Percentiles rank a stretch among this genome's conserved stretches.
These are phyloP conservation scores for Amiota mariae DNA, from an alignment of 2,888 invertebrate species.

Conservation along the genomic window DNA sequence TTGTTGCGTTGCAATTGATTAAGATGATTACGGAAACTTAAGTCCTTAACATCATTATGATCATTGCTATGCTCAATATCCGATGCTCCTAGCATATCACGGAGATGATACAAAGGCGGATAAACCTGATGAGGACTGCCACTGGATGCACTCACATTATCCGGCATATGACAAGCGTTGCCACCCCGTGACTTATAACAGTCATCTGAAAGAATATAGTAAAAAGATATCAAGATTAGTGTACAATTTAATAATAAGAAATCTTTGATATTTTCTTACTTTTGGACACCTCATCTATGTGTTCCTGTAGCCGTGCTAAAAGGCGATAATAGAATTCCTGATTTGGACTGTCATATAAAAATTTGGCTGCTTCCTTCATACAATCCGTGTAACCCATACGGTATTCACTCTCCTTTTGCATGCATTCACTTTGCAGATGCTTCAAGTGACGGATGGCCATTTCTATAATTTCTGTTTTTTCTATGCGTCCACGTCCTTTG, in stretches of 20 bases:
- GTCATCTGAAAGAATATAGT: slow-evolving; percentile 58
- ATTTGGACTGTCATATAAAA: slow-evolving; percentile 88
- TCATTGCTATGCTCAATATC: slow-evolving; percentile 73
- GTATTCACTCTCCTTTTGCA: slow-evolving; percentile 76
- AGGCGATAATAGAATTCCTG: slow-evolving; percentile 88
- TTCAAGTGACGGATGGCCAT: slow-evolving; percentile 97
- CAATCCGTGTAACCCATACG: slow-evolving; percentile 93
- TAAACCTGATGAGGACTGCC: slow-evolving; percentile 74
- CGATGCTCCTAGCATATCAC: slow-evolving; percentile 72
- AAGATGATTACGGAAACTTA: slow-evolving; percentile 71
- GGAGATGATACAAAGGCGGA: slow-evolving; percentile 73
- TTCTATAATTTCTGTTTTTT: slow-evolving; percentile 98
- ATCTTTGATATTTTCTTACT: slow-evolving; percentile 68
- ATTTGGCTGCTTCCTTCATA: slow-evolving; percentile 90
- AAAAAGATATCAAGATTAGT: neutral
- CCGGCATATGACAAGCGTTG: slow-evolving; percentile 71
- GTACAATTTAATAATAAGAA: neutral
- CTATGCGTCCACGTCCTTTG: slow-evolving; percentile 95
- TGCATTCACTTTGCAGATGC: slow-evolving; percentile 82
- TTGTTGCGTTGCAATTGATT: slow-evolving; percentile 65
- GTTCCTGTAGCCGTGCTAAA: slow-evolving; percentile 87
- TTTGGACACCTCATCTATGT: slow-evolving; percentile 80
- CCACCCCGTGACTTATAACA: slow-evolving; percentile 68
- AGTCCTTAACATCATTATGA: slow-evolving; percentile 73
- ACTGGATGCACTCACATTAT: slow-evolving; percentile 77